Evolutionary conservation across 2,797 vertebrate genomes (phyloP).

Genomic region (Meda fulgida): DNA sequence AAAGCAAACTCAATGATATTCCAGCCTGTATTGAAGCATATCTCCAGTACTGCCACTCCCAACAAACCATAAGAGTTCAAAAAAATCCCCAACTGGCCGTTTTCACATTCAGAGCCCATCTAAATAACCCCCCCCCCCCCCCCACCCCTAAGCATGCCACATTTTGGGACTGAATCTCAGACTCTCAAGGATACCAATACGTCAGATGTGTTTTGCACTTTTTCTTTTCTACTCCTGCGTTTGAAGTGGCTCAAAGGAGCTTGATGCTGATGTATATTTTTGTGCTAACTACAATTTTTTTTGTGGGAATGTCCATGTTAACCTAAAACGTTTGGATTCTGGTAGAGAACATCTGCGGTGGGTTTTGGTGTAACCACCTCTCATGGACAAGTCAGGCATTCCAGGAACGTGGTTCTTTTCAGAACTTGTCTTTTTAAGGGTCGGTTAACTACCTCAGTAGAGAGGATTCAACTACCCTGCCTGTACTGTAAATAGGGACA

Average conservation of each 20-base stretch:
- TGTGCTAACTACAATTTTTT: slow-evolving; percentile 83
- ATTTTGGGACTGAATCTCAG: slow-evolving; percentile 54
- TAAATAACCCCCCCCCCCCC: slow-evolving; percentile 34
- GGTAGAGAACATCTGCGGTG: slow-evolving; percentile 87
- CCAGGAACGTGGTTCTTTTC: slow-evolving; percentile 99
- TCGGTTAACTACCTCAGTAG: slow-evolving; percentile 99
- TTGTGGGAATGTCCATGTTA: slow-evolving; percentile 83
- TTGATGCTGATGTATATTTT: slow-evolving; percentile 89
- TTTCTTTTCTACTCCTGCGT: slow-evolving; percentile 77
- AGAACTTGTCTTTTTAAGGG: slow-evolving; percentile 99
- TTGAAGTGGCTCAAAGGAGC: slow-evolving; percentile 88
- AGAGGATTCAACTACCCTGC: slow-evolving; percentile 99
- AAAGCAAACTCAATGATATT: slow-evolving; percentile 95
- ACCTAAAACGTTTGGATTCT: slow-evolving; percentile 82
- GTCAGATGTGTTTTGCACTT: slow-evolving; percentile 54
- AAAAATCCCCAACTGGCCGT: slow-evolving; percentile 52
- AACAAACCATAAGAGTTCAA: slow-evolving; percentile 53
- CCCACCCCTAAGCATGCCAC: slow-evolving; percentile 30
- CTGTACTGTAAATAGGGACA: slow-evolving; percentile 99
- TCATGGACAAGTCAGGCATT: slow-evolving; percentile 99
- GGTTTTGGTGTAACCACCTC: slow-evolving; percentile 99
- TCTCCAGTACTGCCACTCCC: slow-evolving; percentile 63
- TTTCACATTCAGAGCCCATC: slow-evolving; percentile 44
- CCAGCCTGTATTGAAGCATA: slow-evolving; percentile 95
- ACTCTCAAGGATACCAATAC: slow-evolving; percentile 54